phyloP scores from a whole-genome alignment of 2,797 vertebrate species.

The Heliangelus exortis region DNA sequence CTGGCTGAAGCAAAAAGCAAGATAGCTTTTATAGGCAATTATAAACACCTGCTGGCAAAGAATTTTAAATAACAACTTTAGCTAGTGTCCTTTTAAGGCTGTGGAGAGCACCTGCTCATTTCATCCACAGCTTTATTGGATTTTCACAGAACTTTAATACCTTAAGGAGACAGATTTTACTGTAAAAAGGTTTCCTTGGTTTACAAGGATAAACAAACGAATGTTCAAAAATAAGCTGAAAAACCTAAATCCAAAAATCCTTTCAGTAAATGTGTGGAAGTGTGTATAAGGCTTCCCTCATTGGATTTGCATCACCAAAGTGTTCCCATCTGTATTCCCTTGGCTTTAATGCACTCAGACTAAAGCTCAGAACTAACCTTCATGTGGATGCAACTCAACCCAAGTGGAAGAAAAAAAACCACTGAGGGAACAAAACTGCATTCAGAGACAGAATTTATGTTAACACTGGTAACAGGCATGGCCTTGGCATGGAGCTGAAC shows the following conservation, averaged over 20 bases:
- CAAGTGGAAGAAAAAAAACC: neutral
- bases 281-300: neutral
- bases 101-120: conserved; percentile 1
- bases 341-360: neutral
- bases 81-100: neutral
- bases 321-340: neutral
- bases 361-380: neutral
- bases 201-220: neutral
- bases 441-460: fast-evolving
- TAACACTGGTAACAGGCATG: neutral
- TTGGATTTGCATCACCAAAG: neutral
- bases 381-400: fast-evolving
- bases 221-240: neutral
- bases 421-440: neutral
- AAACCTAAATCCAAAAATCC: neutral
- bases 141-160: conserved; percentile 7
- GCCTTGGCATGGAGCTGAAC: neutral
- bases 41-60: conserved; percentile 28
- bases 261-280: neutral
- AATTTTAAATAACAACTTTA: conserved; percentile 6
- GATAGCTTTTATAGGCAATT: neutral
- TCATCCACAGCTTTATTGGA: neutral
- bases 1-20: conserved; percentile 27
- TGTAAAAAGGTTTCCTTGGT: neutral
- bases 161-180: neutral